Conservation (phyloP, 2,888 invertebrate species). For the Oscheius sp. region DNA sequence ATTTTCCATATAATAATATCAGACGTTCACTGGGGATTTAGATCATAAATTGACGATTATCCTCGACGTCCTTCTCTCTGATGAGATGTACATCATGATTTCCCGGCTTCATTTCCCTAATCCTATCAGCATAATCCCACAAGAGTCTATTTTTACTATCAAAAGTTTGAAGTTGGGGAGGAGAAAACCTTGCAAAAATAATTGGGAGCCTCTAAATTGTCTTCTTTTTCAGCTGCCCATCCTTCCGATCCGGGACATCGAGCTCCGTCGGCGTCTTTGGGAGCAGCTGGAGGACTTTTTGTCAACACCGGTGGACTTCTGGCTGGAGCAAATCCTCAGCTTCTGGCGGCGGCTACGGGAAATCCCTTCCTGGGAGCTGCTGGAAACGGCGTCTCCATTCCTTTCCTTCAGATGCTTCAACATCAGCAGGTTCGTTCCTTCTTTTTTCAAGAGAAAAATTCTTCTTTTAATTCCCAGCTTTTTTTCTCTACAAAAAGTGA, state of each 20-base stretch:
- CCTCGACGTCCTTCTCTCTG: no score
- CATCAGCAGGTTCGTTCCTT: slow-evolving; percentile 9
- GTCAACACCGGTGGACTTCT: slow-evolving; percentile 25
- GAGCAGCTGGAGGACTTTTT: slow-evolving; percentile 16
- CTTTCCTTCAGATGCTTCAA: slow-evolving; percentile 17
- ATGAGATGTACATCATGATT: no score
- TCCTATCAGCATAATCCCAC: no score
- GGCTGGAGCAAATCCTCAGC: neutral
- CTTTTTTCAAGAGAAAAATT: neutral
- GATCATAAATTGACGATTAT: no score
- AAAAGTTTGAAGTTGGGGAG: no score
- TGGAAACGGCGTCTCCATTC: slow-evolving; percentile 12
- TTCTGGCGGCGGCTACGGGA: slow-evolving; percentile 21
- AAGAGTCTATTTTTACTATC: no score
- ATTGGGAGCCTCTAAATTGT: neutral
- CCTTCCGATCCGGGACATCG: slow-evolving; percentile 31
- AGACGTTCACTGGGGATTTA: no score
- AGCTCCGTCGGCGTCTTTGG: slow-evolving; percentile 12
- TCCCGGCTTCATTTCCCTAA: no score
- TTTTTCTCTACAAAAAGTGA: no score
- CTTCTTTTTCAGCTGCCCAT: slow-evolving; percentile 26
- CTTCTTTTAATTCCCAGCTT: no score
- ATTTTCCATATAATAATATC: no score
- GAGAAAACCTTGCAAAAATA: no score
- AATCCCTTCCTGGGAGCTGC: slow-evolving; percentile 23